Evolutionary conservation across 2,888 invertebrate species (phyloP), one percentile per base, ranked within the genome.

Genomic region (Panopea generosa): DNA sequence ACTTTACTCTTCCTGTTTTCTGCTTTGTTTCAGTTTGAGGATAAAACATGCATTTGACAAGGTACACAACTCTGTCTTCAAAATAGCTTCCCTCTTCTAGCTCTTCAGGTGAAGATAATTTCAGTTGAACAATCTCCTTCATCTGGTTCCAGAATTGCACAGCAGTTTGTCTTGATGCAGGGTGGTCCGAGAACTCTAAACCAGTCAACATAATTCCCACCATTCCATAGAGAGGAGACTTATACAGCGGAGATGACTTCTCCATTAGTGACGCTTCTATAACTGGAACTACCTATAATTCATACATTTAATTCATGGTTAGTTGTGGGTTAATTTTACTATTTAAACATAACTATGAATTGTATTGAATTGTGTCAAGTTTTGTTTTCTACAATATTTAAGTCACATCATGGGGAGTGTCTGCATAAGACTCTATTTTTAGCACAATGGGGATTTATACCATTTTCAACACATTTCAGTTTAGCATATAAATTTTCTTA

Each of bases 231-330:
- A 91, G 67, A 0, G 87, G 82, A 1, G 90, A 84, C 22, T 76
- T 86, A n/a, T 84, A 80, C 22, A 91, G 77, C 7, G 77, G 77
- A 16, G 86, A 74, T 18, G 77, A 83, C 7, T 53, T 62, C 26
- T 90, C 90, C 16, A 86, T 63, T 3, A 91, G 63, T 2, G 91
- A 90, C 1, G 87, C 84, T 66, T 89, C 83, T 9, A 92, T 75
- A 11, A 91, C 69, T 20, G 89, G 86, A 40, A 90, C 38, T 6
- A 92, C 76, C 92, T 92, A 33, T n/a, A n/a, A n/a, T n/a, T n/a
- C n/a, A n/a, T n/a, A n/a, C n/a, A n/a, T n/a, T n/a, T n/a, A 67
- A 24, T 82, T 47, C 16, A 9, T 20, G 24, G 27, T 27, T 7
- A n/a, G n/a, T n/a, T n/a, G n/a, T n/a, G n/a, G n/a, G n/a, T n/a